These are phyloP conservation scores for Saccostrea cuccullata DNA, from an alignment of 1,140 invertebrate genomes.

Conservation along the genomic window DNA sequence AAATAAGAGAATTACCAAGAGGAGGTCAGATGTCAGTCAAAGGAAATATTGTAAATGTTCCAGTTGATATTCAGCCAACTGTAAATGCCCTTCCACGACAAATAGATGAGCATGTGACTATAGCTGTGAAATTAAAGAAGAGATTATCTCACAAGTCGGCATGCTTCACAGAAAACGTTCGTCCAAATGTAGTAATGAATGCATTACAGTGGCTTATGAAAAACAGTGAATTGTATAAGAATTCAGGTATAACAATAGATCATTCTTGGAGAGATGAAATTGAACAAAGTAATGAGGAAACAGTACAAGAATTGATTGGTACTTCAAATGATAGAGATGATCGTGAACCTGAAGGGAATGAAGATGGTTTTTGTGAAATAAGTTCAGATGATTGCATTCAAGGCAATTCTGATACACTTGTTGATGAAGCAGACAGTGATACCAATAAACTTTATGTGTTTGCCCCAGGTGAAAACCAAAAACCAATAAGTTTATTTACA, in stretches of 20 bases:
- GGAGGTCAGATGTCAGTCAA: slow-evolving; percentile 21
- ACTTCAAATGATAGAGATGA: slow-evolving; percentile 8
- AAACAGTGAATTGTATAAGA: slow-evolving; percentile 42
- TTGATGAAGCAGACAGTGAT: slow-evolving; percentile 41
- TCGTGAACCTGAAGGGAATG: neutral
- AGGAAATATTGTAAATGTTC: slow-evolving; percentile 38
- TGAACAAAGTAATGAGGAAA: neutral
- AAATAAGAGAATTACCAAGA: slow-evolving; percentile 43
- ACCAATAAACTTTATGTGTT: slow-evolving; percentile 43
- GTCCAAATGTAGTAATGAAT: slow-evolving; percentile 26
- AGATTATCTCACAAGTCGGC: slow-evolving; percentile 19
- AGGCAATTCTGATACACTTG: slow-evolving; percentile 51
- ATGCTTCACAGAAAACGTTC: slow-evolving; percentile 19
- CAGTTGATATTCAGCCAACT: slow-evolving; percentile 48
- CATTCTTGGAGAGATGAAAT: slow-evolving; percentile 1
- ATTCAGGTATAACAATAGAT: slow-evolving; percentile 40
- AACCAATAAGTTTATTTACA: slow-evolving; percentile 50
- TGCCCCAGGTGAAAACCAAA: slow-evolving; percentile 55
- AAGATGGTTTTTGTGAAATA: slow-evolving; percentile 43
- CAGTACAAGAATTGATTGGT: neutral
- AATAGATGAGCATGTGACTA: slow-evolving; percentile 37
- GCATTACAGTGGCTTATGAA: slow-evolving; percentile 38
- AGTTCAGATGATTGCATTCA: slow-evolving; percentile 6
- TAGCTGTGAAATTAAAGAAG: slow-evolving; percentile 34
- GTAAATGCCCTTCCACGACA: slow-evolving; percentile 50